phyloP scores from a whole-genome alignment of 1,140 invertebrate genomes.

The Steinernema khuongi region DNA sequence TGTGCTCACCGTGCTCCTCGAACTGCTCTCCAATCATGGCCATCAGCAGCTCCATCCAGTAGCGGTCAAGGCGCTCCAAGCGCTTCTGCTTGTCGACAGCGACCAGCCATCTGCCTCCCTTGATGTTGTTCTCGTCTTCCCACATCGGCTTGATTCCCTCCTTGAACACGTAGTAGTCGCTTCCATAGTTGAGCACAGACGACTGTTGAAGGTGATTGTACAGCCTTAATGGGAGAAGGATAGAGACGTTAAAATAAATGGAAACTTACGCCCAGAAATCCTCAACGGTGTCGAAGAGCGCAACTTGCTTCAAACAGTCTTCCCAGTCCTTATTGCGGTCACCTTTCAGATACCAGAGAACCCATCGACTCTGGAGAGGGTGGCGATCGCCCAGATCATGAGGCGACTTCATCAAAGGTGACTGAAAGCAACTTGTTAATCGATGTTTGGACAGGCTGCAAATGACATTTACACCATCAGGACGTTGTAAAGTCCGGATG shows the following conservation, averaged over 20 bases:
- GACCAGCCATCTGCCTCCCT: slow-evolving; percentile 89
- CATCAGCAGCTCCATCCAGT: slow-evolving; percentile 88
- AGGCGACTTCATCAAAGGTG: neutral
- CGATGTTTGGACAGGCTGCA: too few relatives aligned
- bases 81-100: slow-evolving; percentile 61
- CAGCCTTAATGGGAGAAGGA: slow-evolving; percentile 66
- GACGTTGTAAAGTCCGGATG: too few relatives aligned
- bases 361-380: slow-evolving; percentile 90
- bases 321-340: slow-evolving; percentile 84
- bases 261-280: slow-evolving; percentile 92
- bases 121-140: slow-evolving; percentile 85
- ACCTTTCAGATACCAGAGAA: slow-evolving; percentile 93
- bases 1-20: slow-evolving; percentile 78
- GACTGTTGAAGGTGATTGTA: slow-evolving; percentile 91
- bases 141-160: slow-evolving; percentile 92
- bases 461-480: too few relatives aligned
- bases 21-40: slow-evolving; percentile 95
- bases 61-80: slow-evolving; percentile 75
- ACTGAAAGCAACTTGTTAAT: too few relatives aligned
- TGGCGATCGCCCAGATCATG: slow-evolving; percentile 72
- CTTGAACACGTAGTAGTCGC: slow-evolving; percentile 87
- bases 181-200: slow-evolving; percentile 78
- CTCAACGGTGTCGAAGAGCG: slow-evolving; percentile 89
- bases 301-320: slow-evolving; percentile 85
- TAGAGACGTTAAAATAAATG: neutral